phyloP scores from a whole-genome alignment of 2,888 invertebrate species.

The Netelia melanura region DNA sequence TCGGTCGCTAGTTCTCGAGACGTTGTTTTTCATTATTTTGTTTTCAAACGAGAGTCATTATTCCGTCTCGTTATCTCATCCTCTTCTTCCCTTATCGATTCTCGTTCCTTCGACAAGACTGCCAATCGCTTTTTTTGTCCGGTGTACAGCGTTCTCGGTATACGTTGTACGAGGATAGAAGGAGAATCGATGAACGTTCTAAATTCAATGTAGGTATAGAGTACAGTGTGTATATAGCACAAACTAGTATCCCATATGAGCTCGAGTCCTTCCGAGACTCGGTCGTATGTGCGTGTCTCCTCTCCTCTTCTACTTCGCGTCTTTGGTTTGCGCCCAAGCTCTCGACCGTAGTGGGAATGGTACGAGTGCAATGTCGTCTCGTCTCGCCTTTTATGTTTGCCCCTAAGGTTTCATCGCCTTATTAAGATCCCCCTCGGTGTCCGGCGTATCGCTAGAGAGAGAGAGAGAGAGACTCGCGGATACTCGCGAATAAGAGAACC shows the following conservation, averaged over 20 bases:
- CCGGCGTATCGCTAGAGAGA: constrained; percentile 50
- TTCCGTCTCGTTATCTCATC: neutral
- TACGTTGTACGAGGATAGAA: neutral
- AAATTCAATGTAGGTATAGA: constrained; percentile 64
- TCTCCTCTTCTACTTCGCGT: no score
- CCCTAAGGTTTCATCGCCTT: constrained; percentile 77
- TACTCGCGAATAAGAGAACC: constrained; percentile 46
- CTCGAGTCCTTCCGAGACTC: no score
- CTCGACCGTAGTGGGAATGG: constrained; percentile 66
- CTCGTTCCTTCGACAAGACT: neutral
- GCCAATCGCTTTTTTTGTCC: neutral
- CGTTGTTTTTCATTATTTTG: neutral
- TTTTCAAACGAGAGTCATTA: neutral
- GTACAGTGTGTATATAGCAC: constrained; percentile 43
- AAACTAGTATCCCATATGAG: constrained; percentile 20
- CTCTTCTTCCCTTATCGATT: neutral
- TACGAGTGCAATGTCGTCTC: constrained; percentile 72
- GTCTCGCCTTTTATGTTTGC: constrained; percentile 76
- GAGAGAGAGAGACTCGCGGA: constrained; percentile 45
- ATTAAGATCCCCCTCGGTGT: constrained; percentile 71
- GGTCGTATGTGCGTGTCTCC: no score
- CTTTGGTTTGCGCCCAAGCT: no score
- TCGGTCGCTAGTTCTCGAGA: constrained; percentile 11
- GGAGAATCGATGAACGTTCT: constrained; percentile 48
- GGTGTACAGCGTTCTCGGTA: neutral